Evolutionary conservation across 2,113 vertebrate genomes (phyloP).

Genomic region (Tetrao urogallus): DNA sequence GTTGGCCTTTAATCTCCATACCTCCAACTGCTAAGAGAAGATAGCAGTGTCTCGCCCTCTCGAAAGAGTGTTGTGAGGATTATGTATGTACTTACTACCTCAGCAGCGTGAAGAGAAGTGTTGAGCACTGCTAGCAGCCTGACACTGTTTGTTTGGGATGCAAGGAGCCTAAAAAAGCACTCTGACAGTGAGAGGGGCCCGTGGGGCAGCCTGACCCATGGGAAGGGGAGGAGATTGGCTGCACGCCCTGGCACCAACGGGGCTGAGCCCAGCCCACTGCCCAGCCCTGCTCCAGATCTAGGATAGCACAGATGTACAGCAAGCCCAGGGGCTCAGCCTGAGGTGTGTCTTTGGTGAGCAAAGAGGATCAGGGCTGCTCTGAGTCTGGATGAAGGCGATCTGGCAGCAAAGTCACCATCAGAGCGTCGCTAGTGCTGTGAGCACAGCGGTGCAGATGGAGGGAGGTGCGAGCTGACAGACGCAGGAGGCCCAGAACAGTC

Average conservation of each 20-base stretch:
- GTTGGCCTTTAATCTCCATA: neutral
- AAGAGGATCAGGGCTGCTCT: neutral
- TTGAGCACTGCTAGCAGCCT: neutral
- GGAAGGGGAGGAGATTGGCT: neutral
- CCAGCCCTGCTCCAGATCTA: neutral
- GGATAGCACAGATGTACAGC: rapidly evolving
- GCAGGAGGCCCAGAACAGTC: neutral
- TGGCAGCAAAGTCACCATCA: neutral
- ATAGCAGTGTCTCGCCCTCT: neutral
- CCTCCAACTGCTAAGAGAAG: neutral
- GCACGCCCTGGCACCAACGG: rapidly evolving
- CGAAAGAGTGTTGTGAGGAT: neutral
- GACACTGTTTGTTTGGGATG: rapidly evolving
- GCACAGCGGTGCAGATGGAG: neutral
- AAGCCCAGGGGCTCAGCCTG: rapidly evolving
- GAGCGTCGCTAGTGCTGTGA: rapidly evolving
- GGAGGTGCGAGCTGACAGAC: neutral
- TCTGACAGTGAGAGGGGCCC: neutral
- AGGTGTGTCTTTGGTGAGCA: rapidly evolving
- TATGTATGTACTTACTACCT: neutral
- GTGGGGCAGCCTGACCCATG: neutral
- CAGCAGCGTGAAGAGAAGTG: neutral
- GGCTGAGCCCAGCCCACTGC: neutral
- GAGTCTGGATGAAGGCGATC: neutral
- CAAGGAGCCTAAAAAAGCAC: neutral